Evolutionary conservation across 2,888 invertebrate species (phyloP), one percentile per base, ranked within the genome.

Genomic region (Erynnis tages): DNA sequence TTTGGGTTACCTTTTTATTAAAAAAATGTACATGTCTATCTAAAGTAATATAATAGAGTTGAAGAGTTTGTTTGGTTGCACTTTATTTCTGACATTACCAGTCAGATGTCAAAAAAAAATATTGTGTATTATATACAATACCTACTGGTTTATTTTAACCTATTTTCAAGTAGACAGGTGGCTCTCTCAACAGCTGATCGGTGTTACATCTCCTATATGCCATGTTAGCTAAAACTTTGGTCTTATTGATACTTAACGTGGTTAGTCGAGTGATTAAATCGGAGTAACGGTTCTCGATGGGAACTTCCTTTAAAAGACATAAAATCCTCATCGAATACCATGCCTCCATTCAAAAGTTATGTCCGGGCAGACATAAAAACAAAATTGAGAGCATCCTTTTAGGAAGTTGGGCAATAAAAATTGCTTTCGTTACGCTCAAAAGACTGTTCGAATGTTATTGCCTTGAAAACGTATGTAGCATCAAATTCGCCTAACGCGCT

Each of bases 341-440:
- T 48, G 58, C 55, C 54, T 58, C 55, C 53, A 60, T 63, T 62
- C 58, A 56, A 63, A 61, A 61, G 58, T 64, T 62, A 61, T 62
- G 58, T 55, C 54, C 55, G 57, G 54, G 54, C 55, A 54, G 54
- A 57, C 54, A 59, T 60, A 62, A 62, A 62, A 62, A 57, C 55
- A 50, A 55, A 58, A 59, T 59, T 56, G 56, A 57, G 45, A 57
- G 54, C 58, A 60, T 61, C 55, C 57, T 55, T 59, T 59, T 55
- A 59, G 57, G 53, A 57, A 55, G 55, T 59, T 57, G 53, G 41
- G 53, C 34, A 56, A 54, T 59, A 53, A 57, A 56, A 56, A 54
- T 54, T 59, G 53, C 53, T 56, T 59, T 57, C 55, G 53, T 45
- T 55, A 45, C 29, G 52, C 21, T 53, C 27, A 53, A 46, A 53